phyloP scores from a whole-genome alignment of 2,888 invertebrate species.

The Drosophila kambysellisi region DNA sequence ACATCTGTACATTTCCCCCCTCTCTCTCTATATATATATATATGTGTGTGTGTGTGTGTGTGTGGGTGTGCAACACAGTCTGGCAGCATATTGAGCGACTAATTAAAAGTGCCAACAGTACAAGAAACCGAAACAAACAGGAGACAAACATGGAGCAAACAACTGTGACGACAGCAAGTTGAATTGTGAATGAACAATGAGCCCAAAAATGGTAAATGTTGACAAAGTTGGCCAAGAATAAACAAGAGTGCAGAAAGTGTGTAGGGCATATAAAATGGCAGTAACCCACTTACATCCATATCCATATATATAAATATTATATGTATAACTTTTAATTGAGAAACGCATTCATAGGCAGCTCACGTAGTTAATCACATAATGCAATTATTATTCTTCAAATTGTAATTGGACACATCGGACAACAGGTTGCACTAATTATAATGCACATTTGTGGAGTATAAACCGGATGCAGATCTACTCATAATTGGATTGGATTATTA shows the following conservation, averaged over 20 bases:
- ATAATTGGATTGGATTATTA: neutral
- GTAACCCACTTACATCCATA: neutral
- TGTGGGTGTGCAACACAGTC: constrained; percentile 11
- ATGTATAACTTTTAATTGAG: constrained; percentile 10
- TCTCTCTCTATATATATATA: neutral
- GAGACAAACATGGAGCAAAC: constrained; percentile 42
- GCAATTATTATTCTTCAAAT: constrained; percentile 38
- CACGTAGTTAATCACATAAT: constrained; percentile 56
- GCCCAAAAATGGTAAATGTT: constrained; percentile 4
- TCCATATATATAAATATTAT: neutral
- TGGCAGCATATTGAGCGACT: constrained; percentile 66
- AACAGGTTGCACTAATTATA: constrained; percentile 41
- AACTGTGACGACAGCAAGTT: constrained; percentile 54
- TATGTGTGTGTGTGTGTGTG: constrained; percentile 3
- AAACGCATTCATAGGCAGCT: constrained; percentile 29
- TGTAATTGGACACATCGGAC: constrained; percentile 44
- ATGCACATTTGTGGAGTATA: neutral
- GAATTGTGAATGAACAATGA: constrained; percentile 54
- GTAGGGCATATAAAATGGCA: constrained; percentile 13
- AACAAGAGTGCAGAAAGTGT: neutral
- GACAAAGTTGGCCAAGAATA: constrained; percentile 23
- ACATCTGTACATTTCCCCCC: constrained; percentile 26
- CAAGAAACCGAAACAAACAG: constrained; percentile 35
- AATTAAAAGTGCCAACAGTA: constrained; percentile 60
- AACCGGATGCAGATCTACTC: neutral